A percentile compares a stretch with the other conserved stretches of the same genome.
These are phyloP conservation scores for Cheilosia pagana DNA, from an alignment of 2,888 invertebrate genomes.

Conservation along the genomic window DNA sequence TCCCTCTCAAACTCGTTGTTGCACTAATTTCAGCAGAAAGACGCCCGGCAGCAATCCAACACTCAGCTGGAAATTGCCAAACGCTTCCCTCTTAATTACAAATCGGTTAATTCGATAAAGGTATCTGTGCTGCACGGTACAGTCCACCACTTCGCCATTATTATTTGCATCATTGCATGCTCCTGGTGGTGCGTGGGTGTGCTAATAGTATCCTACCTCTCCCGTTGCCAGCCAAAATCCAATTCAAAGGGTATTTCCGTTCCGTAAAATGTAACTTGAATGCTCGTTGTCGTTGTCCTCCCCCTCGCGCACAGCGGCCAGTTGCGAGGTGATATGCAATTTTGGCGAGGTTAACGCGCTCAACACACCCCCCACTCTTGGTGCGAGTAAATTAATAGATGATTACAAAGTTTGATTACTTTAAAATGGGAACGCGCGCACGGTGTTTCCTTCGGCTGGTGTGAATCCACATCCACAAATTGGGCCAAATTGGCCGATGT, in stretches of 20 bases:
- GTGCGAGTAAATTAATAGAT: constrained; percentile 64
- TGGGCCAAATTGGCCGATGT: constrained; percentile 60
- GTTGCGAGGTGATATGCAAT: constrained; percentile 23
- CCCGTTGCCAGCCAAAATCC: constrained; percentile 13
- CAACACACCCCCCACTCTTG: constrained; percentile 18
- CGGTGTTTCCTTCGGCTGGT: constrained; percentile 28
- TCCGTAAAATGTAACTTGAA: background rate
- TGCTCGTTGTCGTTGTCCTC: background rate
- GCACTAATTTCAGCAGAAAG: constrained; percentile 28
- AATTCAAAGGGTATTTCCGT: constrained; percentile 21
- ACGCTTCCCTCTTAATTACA: constrained; percentile 65
- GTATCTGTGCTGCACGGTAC: constrained; percentile 41
- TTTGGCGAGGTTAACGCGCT: constrained; percentile 37
- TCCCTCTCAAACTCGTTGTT: constrained; percentile 3
- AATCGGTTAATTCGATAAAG: constrained; percentile 71
- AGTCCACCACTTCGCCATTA: constrained; percentile 67
- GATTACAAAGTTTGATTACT: constrained; percentile 73
- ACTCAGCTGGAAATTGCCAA: constrained; percentile 28
- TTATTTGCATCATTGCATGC: constrained; percentile 62
- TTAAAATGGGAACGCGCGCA: constrained; percentile 28
- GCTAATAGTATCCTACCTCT: background rate
- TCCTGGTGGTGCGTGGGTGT: constrained; percentile 42
- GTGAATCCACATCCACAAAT: constrained; percentile 42
- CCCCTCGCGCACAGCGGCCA: background rate
- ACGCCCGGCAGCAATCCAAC: background rate